phyloP scores from a whole-genome alignment of 2,113 vertebrate species.

The Antidorcas marsupialis region DNA sequence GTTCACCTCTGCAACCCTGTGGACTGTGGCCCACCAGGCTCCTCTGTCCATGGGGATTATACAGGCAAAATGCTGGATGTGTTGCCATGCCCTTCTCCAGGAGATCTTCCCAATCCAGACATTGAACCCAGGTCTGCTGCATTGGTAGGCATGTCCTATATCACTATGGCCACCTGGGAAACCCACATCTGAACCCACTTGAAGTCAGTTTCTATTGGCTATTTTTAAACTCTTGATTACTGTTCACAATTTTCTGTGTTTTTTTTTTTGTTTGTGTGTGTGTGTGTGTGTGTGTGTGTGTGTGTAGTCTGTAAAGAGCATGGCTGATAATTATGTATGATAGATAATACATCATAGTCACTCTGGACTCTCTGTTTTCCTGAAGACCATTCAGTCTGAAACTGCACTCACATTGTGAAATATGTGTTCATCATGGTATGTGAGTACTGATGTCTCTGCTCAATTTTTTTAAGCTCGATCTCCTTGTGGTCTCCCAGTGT shows the following conservation, averaged over 20 bases:
- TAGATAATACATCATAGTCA: background rate
- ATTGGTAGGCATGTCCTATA: background rate
- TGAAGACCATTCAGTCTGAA: background rate
- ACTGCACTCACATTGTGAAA: background rate
- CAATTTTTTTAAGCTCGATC: background rate
- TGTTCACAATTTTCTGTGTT: background rate
- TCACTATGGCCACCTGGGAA: background rate
- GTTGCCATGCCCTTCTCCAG: background rate
- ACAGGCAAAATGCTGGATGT: background rate
- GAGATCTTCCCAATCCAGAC: background rate
- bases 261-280: background rate
- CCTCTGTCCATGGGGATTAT: background rate
- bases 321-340: background rate
- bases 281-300: too few relatives aligned
- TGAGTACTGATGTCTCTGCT: background rate
- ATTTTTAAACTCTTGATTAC: background rate
- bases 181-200: background rate
- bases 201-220: background rate
- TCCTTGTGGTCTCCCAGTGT: background rate
- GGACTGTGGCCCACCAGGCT: background rate
- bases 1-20: background rate
- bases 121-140: background rate
- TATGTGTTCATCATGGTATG: background rate
- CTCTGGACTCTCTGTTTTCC: background rate
- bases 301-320: background rate